Base-by-base conservation (phyloP, 2,888 invertebrate genomes). In the Chrysolina oricalcia region DNA sequence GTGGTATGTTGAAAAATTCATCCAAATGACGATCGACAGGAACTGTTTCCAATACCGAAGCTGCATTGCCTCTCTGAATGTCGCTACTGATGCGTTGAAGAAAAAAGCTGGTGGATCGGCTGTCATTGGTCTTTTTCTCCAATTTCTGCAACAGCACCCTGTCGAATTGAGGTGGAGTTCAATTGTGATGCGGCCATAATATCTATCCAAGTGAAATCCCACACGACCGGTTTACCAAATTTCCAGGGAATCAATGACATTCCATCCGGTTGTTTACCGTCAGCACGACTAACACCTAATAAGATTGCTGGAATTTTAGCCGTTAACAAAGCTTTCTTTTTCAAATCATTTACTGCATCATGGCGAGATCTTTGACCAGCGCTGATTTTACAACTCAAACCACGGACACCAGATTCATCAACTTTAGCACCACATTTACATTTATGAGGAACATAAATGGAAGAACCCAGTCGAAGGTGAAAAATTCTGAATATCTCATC, bases 191-290 rank as follows among this genome's bases (percentile, higher is more conserved):
- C 21, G 2, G 23, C 56, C 9, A 56, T 9, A 21, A 21, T 67
- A 23, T 67, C 67, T 4, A 19, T 23, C 13, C 67, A 67, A 21
- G 67, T 65, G 23, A 63, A 35, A 46, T 71, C 50, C 56, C 68
- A 70, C n/a, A 48, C 19, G n/a, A 65, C 70, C 9, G 41, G 11
- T 50, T 69, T 11, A 40, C 68, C 72, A 35, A 9, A n/a, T 40
- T 17, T 71, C 72, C 72, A 70, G 9, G 72, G 72, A 27, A 53
- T 40, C 15, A 72, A 10, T 11, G 72, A 21, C 10, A 72, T 70
- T 19, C 69, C 69, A 72, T 72, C 50, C 10, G 50, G 72, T 10
- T 50, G 48, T 71, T 72, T 72, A 41, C 69, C 72, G 48, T 72
- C 72, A n/a, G 71, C 69, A 11, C 72, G 9, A 19, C 17, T 48